Conservation (phyloP, 2,797 vertebrate species). For the Cynodonichthys magdalenae region DNA sequence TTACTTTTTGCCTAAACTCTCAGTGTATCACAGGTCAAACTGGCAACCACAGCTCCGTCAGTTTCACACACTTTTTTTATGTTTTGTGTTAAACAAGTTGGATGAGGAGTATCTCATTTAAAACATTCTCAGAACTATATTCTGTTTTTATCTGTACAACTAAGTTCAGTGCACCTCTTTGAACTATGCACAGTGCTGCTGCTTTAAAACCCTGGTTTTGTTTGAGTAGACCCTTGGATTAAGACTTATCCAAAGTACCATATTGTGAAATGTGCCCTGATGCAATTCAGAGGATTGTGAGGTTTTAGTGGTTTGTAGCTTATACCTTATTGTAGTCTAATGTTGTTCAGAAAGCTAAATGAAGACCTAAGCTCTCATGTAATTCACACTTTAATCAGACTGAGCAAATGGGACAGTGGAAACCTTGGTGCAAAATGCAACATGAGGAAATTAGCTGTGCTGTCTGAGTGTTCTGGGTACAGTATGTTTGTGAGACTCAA, state of each 20-base stretch:
- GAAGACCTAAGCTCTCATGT: slow-evolving; percentile 57
- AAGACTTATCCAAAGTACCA: slow-evolving; percentile 60
- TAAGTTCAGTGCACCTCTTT: slow-evolving; percentile 45
- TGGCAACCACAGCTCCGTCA: slow-evolving; percentile 44
- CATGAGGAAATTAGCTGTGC: slow-evolving; percentile 29
- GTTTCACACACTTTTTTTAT: slow-evolving; percentile 18
- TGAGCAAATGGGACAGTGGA: slow-evolving; percentile 29
- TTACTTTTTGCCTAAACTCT: slow-evolving; percentile 9
- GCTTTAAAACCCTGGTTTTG: slow-evolving; percentile 47
- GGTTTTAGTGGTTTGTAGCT: slow-evolving; percentile 44
- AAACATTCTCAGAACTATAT: slow-evolving; percentile 32
- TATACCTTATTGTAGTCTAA: slow-evolving; percentile 43
- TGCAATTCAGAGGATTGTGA: slow-evolving; percentile 53
- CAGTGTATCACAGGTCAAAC: slow-evolving; percentile 29
- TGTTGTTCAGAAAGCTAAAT: slow-evolving; percentile 67
- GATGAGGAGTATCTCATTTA: slow-evolving; percentile 41
- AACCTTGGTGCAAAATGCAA: slow-evolving; percentile 21
- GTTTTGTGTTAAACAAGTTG: slow-evolving; percentile 18
- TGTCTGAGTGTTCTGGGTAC: slow-evolving; percentile 25
- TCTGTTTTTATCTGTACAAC: slow-evolving; percentile 31
- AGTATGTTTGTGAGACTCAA: slow-evolving; percentile 31
- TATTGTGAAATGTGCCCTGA: slow-evolving; percentile 59
- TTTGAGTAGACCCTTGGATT: slow-evolving; percentile 58
- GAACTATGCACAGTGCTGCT: slow-evolving; percentile 32
- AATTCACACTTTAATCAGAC: slow-evolving; percentile 47